Evolutionary conservation across 2,113 vertebrate species (phyloP).

Genomic region (Zonotrichia leucophrys): DNA sequence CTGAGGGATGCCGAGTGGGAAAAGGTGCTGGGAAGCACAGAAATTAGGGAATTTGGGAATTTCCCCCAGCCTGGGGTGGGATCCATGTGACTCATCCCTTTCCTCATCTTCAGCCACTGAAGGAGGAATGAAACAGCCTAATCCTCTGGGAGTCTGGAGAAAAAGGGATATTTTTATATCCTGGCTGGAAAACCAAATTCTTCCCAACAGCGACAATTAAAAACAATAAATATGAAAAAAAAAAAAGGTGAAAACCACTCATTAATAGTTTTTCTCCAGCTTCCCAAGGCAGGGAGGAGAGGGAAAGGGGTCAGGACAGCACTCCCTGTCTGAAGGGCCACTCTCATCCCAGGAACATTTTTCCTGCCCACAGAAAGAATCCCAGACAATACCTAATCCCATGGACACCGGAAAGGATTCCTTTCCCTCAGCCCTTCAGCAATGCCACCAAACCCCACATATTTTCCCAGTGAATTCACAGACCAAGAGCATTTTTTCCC

Average conservation of each 20-base stretch:
- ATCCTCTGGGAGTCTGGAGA: not conserved
- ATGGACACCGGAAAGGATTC: not conserved
- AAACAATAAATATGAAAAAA: too few species aligned
- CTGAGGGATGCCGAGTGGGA: not conserved
- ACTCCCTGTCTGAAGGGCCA: fast-evolving
- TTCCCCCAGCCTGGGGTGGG: fast-evolving
- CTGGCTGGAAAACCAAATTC: not conserved
- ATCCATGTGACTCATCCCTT: not conserved
- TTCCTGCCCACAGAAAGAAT: not conserved
- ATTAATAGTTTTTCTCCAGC: not conserved
- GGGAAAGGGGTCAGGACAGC: not conserved
- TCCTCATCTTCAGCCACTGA: not conserved
- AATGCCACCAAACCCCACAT: not conserved
- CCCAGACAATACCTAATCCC: constrained; percentile 28
- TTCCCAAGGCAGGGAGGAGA: not conserved
- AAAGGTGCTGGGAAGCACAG: not conserved
- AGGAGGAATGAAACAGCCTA: not conserved
- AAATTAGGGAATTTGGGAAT: not conserved
- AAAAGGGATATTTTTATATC: constrained; percentile 1
- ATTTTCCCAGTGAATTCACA: constrained; percentile 28
- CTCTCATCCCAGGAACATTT: not conserved
- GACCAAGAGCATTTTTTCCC: not conserved
- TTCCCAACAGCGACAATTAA: not conserved
- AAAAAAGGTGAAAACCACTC: not conserved
- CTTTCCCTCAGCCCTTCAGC: constrained; percentile 15